phyloP scores from a whole-genome alignment of 2,797 vertebrate species.

The Sus cebifrons region DNA sequence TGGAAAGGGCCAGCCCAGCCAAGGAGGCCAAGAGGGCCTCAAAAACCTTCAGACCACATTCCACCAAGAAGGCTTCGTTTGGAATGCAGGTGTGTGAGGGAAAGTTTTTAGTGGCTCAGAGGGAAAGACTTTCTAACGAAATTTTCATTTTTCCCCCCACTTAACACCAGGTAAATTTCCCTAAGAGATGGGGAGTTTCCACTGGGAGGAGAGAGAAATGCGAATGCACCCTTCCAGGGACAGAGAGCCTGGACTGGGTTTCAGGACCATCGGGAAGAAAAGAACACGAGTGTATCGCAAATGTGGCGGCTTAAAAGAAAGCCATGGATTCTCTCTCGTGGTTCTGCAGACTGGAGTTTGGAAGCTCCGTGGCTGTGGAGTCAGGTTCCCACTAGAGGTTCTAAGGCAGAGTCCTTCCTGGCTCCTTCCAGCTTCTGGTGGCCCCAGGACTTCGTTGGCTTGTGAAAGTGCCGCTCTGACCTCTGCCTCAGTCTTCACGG shows the following conservation, averaged over 20 bases:
- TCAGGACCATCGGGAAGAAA: not conserved
- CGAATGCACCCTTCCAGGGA: not conserved
- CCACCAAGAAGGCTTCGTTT: not conserved
- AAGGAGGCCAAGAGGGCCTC: not conserved
- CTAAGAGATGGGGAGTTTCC: not conserved
- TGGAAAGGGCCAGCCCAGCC: not conserved
- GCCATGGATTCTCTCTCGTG: not conserved
- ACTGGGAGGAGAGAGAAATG: not conserved
- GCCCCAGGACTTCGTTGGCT: not conserved
- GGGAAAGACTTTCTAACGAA: conserved; percentile 51
- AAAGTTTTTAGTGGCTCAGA: conserved; percentile 57
- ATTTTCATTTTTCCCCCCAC: not conserved
- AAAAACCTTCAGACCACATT: not conserved
- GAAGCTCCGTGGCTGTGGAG: no score
- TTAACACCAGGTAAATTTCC: conserved; percentile 25
- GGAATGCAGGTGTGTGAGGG: conserved; percentile 26
- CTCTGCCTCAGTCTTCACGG: not conserved
- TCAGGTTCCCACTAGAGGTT: not conserved
- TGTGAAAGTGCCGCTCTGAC: no score
- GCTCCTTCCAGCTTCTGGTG: not conserved
- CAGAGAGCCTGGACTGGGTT: not conserved
- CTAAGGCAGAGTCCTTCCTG: not conserved
- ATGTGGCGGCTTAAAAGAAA: not conserved
- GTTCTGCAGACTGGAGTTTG: not conserved
- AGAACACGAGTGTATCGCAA: not conserved